Evolutionary conservation across 2,797 vertebrate genomes (phyloP).

Genomic region (Atherinosoma microstoma): DNA sequence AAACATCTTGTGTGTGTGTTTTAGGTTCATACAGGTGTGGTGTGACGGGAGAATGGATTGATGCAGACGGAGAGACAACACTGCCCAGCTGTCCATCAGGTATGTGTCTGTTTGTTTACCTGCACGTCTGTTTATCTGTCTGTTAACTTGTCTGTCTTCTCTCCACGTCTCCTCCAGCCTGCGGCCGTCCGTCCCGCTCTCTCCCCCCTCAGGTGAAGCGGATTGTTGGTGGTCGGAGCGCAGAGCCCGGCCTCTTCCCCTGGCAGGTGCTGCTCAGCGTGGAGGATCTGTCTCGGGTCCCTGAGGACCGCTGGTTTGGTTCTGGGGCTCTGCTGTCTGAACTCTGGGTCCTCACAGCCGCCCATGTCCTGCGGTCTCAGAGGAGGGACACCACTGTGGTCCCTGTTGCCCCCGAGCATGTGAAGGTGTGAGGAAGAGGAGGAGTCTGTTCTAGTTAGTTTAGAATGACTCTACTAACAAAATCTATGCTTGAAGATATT

Average conservation of each 20-base stretch:
- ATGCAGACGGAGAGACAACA: slow-evolving; percentile 77
- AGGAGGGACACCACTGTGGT: slow-evolving; percentile 89
- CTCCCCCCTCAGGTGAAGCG: slow-evolving; percentile 89
- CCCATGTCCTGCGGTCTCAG: slow-evolving; percentile 92
- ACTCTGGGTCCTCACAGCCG: slow-evolving; percentile 93
- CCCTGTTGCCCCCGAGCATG: slow-evolving; percentile 87
- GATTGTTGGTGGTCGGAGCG: slow-evolving; percentile 90
- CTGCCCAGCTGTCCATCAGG: slow-evolving; percentile 86
- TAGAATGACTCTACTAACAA: not conserved
- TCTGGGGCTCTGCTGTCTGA: slow-evolving; percentile 92
- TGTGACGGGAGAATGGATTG: slow-evolving; percentile 84
- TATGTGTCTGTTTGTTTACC: fast-evolving
- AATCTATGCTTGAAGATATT: no score
- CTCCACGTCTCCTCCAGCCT: slow-evolving; percentile 77
- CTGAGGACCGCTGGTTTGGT: slow-evolving; percentile 92
- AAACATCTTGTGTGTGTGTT: not conserved
- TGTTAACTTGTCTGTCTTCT: not conserved
- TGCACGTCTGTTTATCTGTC: no score
- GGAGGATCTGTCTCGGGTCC: slow-evolving; percentile 91
- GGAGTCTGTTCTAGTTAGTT: no score
- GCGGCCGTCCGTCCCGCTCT: slow-evolving; percentile 84
- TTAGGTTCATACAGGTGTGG: slow-evolving; percentile 87
- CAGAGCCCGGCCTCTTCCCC: slow-evolving; percentile 90
- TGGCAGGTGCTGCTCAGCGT: slow-evolving; percentile 96
- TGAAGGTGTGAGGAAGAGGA: slow-evolving; percentile 73